phyloP scores from a whole-genome alignment of 1,140 invertebrate genomes.

The Eumeta japonica region DNA sequence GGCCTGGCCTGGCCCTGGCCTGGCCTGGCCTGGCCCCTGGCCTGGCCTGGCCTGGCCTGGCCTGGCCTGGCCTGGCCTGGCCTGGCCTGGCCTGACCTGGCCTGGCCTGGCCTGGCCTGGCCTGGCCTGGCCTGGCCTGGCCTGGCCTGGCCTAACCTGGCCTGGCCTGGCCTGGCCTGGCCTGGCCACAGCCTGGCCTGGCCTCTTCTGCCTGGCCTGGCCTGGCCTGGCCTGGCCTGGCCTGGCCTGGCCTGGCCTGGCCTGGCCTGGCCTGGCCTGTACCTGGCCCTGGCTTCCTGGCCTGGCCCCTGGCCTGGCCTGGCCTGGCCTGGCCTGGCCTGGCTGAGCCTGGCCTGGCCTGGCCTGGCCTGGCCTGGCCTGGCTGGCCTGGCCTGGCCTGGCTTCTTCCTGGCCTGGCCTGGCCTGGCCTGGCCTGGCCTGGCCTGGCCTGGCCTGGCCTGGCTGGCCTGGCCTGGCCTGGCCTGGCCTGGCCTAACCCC shows the following conservation, averaged over 20 bases:
- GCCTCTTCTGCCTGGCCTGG: not conserved
- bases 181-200: too few species aligned
- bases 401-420: not conserved
- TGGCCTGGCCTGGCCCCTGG: too few species aligned
- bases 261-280: conserved; percentile 1
- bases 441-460: conserved; percentile 1
- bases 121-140: conserved; percentile 2
- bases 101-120: conserved; percentile 10
- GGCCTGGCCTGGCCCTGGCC: too few species aligned
- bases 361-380: conserved; percentile 1
- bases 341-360: not conserved
- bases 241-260: conserved; percentile 1
- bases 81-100: conserved; percentile 1
- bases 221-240: conserved; percentile 1
- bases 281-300: not conserved
- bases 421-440: conserved; percentile 1
- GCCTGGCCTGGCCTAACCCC: too few species aligned
- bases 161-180: conserved; percentile 1
- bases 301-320: too few species aligned
- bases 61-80: conserved; percentile 6
- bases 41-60: conserved; percentile 1
- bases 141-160: not conserved
- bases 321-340: conserved; percentile 1
- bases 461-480: too few species aligned
- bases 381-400: too few species aligned